Evolutionary conservation across 2,888 invertebrate genomes (phyloP).

Genomic region (Scelioninae gen. 1): DNA sequence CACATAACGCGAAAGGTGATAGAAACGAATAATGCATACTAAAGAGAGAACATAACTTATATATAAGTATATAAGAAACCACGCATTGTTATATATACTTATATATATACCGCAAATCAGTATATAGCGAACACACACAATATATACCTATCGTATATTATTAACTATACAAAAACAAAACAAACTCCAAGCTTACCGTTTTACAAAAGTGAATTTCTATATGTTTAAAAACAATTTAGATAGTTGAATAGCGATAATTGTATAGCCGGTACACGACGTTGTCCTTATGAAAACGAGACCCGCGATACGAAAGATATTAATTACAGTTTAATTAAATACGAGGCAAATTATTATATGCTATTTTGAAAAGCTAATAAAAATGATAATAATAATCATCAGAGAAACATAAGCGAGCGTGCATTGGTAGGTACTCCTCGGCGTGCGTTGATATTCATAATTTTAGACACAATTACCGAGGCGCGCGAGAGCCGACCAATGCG

Average conservation of each 20-base stretch:
- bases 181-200: constrained; percentile 69
- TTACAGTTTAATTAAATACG: constrained; percentile 2
- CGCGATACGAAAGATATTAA: constrained; percentile 27
- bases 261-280: constrained; percentile 62
- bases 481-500: constrained; percentile 18
- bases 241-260: constrained; percentile 69
- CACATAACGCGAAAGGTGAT: too few relatives aligned
- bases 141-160: constrained; percentile 61
- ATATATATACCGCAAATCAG: constrained; percentile 50
- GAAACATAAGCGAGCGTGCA: constrained; percentile 28
- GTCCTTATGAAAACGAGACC: constrained; percentile 64
- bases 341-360: constrained; percentile 47
- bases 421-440: constrained; percentile 25
- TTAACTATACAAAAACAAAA: constrained; percentile 53
- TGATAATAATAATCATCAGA: constrained; percentile 29
- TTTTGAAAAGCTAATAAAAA: constrained; percentile 46
- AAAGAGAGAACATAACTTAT: constrained; percentile 57
- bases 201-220: constrained; percentile 70
- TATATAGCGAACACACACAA: constrained; percentile 58
- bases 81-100: constrained; percentile 56
- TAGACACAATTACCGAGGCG: constrained; percentile 14
- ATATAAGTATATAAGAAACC: constrained; percentile 62
- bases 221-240: constrained; percentile 68
- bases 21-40: constrained; percentile 65
- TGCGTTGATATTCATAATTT: constrained; percentile 26